These are phyloP conservation scores for Phallusia fumigata DNA, from an alignment of 23 tunicate species.

Conservation along the genomic window DNA sequence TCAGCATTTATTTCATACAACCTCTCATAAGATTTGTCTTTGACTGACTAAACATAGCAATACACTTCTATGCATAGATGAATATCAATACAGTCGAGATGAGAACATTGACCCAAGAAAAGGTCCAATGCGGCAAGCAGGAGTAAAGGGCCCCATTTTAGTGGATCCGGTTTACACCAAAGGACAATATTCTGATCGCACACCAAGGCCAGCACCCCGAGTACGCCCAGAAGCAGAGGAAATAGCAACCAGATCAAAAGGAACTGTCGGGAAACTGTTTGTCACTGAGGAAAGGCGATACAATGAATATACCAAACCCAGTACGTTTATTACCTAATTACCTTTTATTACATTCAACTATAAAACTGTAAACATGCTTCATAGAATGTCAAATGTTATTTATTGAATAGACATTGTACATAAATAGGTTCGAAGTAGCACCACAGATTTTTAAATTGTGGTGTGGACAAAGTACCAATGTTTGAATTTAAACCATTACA, in stretches of 20 bases:
- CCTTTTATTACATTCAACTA: no score
- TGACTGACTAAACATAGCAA: no score
- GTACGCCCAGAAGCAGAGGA: slow-evolving; percentile 90
- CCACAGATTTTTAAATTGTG: no score
- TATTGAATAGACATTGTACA: no score
- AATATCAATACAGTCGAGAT: slow-evolving; percentile 34
- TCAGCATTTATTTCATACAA: no score
- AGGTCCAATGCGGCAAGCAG: slow-evolving; percentile 84
- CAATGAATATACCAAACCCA: slow-evolving; percentile 53
- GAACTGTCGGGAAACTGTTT: slow-evolving; percentile 74
- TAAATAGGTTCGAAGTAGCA: no score
- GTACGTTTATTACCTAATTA: no score
- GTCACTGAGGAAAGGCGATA: slow-evolving; percentile 69
- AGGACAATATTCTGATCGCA: slow-evolving; percentile 83
- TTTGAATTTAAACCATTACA: no score
- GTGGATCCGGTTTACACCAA: slow-evolving; percentile 85
- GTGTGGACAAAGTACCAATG: no score
- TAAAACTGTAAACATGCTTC: no score
- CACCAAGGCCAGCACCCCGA: slow-evolving; percentile 82
- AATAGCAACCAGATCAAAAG: slow-evolving; percentile 70
- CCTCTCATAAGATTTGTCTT: no score
- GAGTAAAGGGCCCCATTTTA: slow-evolving; percentile 77
- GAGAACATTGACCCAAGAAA: slow-evolving; percentile 74
- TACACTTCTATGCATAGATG: slow-evolving; percentile 2
- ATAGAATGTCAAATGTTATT: no score